Base-by-base conservation (phyloP, 2,113 vertebrate genomes). In the Toxotes chatareus region DNA sequence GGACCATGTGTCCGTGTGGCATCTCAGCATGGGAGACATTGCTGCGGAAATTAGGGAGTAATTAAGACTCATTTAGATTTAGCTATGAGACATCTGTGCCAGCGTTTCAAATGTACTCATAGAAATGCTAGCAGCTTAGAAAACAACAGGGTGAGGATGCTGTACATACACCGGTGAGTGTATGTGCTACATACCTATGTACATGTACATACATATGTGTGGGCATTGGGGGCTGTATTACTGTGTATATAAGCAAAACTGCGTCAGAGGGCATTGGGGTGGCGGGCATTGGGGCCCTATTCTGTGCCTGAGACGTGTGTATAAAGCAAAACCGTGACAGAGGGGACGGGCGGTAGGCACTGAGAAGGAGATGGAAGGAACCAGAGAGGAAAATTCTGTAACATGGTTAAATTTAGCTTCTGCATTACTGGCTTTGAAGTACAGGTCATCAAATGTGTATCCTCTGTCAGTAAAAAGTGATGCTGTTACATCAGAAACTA, bases 401-500 rank as follows among this genome's bases (percentile, higher is more conserved):
- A 23, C 17, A 73, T 34, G 36, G 40, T 55, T 56, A 9, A 12
- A 57, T 63, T 68, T 34, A 74, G 64, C 47, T 40, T 46, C 17
- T 56, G 55, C 36, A 38, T 47, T 38, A 53, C 6, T 53, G 31
- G 36, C 81, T 83, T 78, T 79, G 46, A 79, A 62, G 66, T 62
- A 14, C n/a, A 38, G 62, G n/a, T 62, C 19, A 38, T 67, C 42
- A 61, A n/a, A 34, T 17, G 19, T 61, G 17, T 5, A 46, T 59
- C 40, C 57, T 70, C 17, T 59, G 44, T 21, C 31, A 79, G 57
- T 64, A 79, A 74, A 84, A 23, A 8, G 27, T 63, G 17, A 60
- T 23, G 46, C 21, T 70, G n/a, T 61, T 65, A 42, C 38, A 57
- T 63, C 57, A 74, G 16, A 59, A 60, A 59, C 8, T 36, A 27